A percentile compares a stretch with the other conserved stretches of the same genome.
These are phyloP conservation scores for Pseudomyrmex cubaensis DNA, from an alignment of 1,140 invertebrate genomes.

Conservation along the genomic window DNA sequence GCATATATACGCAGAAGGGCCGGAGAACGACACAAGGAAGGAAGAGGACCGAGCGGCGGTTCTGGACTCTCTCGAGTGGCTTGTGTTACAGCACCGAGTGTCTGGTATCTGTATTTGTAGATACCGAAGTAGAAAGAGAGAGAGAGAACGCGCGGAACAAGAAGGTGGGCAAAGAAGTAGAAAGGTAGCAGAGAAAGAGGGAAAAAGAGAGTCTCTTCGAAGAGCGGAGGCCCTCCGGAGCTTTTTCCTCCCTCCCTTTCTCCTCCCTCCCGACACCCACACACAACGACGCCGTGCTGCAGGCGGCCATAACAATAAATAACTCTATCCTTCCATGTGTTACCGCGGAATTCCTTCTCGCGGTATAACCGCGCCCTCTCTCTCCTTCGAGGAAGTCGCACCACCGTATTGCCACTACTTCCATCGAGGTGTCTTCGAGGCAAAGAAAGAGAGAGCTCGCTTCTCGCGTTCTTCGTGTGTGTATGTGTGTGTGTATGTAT, in stretches of 20 bases:
- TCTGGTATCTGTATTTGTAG: constrained; percentile 81
- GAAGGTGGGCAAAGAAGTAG: constrained; percentile 60
- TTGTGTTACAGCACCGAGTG: constrained; percentile 76
- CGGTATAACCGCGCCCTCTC: constrained; percentile 76
- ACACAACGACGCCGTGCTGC: constrained; percentile 76
- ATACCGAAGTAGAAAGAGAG: constrained; percentile 73
- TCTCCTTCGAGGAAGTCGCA: constrained; percentile 74
- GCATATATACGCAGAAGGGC: constrained; percentile 73
- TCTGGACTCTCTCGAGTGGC: constrained; percentile 60
- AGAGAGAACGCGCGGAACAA: constrained; percentile 50
- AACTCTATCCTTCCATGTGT: constrained; percentile 84
- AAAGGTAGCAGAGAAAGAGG: constrained; percentile 26
- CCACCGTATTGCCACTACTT: constrained; percentile 74
- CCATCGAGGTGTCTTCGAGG: constrained; percentile 55
- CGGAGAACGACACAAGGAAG: constrained; percentile 69
- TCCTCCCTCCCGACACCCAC: constrained; percentile 79
- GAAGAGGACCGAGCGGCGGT: constrained; percentile 30
- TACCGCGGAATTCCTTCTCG: constrained; percentile 78
- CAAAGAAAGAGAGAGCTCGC: constrained; percentile 10
- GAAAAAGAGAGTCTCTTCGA: constrained; percentile 51
- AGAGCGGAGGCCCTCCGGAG: constrained; percentile 67
- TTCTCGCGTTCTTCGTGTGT: constrained; percentile 2
- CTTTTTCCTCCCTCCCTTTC: constrained; percentile 67
- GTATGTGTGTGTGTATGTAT: too few relatives aligned
- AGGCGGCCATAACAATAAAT: constrained; percentile 84